Evolutionary conservation across 1,140 invertebrate genomes (phyloP), one percentile per base, ranked within the genome.

Genomic region (Drosophila pectinifera): DNA sequence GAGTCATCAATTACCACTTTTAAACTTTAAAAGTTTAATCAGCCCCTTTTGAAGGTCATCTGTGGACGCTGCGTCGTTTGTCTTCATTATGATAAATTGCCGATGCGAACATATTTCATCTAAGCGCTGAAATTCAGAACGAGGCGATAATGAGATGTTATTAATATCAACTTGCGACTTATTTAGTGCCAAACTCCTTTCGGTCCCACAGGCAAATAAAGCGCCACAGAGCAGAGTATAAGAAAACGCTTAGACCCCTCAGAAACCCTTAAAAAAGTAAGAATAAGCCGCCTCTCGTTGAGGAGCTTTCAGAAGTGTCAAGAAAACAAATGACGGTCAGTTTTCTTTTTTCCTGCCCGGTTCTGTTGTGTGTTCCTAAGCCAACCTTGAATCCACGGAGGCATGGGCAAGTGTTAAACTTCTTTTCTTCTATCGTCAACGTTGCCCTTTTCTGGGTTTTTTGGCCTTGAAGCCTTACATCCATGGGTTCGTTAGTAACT

Each of bases 311-410:
- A 85, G 70, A 82, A 86, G 79, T 86, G 83, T 88, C 83, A 83
- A 79, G 76, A 88, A 88, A 88, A 86, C 83, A 86, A 86, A 86
- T 86, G 83, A 88, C 83, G 83, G 83, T 86, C 75, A 83, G 78
- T 89, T 74, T 69, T 54, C 57, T 67, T 18, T 49, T 24, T 54
- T 51, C 58, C n/a, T 56, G 10, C 34, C n/a, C n/a, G n/a, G n/a
- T 39, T 63, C 45, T 55, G 18, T 56, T 48, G 54, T 48, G 41
- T 20, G 39, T 69, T 70, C 34, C 67, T 69, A 70, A 69, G 64
- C 67, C 67, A 70, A 70, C 67, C 64, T 70, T 69, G 51, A 70
- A 70, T 41, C 14, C 46, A 68, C 61, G 26, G 45, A 18, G 28
- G 48, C 22, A 34, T 55, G 48, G 64, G 78, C 73, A 78, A 85